Evolutionary conservation across 2,113 vertebrate species (phyloP), one percentile per base, ranked within the genome.

Genomic region (Dromaius novaehollandiae): DNA sequence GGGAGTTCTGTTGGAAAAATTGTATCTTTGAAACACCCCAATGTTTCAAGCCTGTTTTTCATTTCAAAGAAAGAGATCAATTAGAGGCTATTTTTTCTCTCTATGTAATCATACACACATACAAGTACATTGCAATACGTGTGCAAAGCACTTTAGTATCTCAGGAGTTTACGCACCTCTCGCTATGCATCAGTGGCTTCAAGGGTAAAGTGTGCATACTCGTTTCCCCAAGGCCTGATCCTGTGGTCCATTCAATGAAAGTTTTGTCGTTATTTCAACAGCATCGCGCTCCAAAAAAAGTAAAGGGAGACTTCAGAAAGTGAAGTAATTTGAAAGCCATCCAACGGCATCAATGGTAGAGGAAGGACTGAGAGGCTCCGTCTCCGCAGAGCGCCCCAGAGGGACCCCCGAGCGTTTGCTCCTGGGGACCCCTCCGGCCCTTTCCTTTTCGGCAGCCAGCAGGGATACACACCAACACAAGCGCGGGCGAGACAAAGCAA

Each of bases 231-330:
- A 19, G 19, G 18, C 53, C 58, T 63, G 7, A 75, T 68, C 20
- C 48, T 14, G 18, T 12, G 18, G 26, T 11, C 64, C 36, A 70
- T 40, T 70, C 44, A 74, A 20, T 12, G 44, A 14, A 18, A 40
- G 4, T 28, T 81, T 32, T 65, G 40, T 58, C 71, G 50, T 20
- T 40, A 30, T 63, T 96, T 50, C 30, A 89, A 36, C 9, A 28
- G 9, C 2, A 60, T 24, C 18, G n/a, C 0, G 0, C n/a, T 79
- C 28, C 4, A 63, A 55, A 75, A 64, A 36, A 9, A 14, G 1
- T 7, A 18, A 69, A 66, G 13, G 3, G 13, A 56, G 18, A 18
- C 48, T 85, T 80, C 28, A 86, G 48, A 46, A 77, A 63, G 14
- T 32, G 25, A 78, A 70, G 36, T 26, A 8, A 84, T 18, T 3